A percentile compares a stretch with the other conserved stretches of the same genome.
phyloP scores from a whole-genome alignment of 2,113 vertebrate species.

The Puntigrus tetrazona region DNA sequence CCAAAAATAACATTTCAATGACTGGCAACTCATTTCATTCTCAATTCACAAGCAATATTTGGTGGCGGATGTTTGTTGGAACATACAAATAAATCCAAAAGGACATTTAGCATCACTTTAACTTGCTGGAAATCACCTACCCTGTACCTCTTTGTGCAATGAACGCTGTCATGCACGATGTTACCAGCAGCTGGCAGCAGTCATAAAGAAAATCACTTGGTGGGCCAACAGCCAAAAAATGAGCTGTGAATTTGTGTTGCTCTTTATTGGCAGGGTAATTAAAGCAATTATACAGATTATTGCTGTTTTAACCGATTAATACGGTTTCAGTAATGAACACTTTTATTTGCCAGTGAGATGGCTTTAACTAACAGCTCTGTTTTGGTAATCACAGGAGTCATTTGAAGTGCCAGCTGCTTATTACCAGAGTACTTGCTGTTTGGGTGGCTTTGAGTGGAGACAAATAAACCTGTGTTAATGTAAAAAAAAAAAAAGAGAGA shows the following conservation, averaged over 20 bases:
- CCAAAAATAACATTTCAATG: neutral
- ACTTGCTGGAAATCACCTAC: neutral
- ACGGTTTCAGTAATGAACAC: slow-evolving; percentile 90
- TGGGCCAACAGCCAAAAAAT: slow-evolving; percentile 49
- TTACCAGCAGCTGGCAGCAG: slow-evolving; percentile 81
- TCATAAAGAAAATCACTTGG: slow-evolving; percentile 58
- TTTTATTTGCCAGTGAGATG: slow-evolving; percentile 88
- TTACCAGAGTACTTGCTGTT: neutral
- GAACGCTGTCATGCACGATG: slow-evolving; percentile 7
- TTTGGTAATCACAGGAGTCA: slow-evolving; percentile 76
- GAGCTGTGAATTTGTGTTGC: slow-evolving; percentile 73
- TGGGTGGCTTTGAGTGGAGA: neutral
- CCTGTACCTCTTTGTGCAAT: neutral
- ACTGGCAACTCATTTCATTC: neutral
- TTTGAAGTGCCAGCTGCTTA: slow-evolving; percentile 8
- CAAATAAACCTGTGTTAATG: neutral
- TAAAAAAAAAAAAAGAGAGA: neutral
- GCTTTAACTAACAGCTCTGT: slow-evolving; percentile 85
- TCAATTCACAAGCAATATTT: neutral
- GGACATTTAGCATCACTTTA: neutral
- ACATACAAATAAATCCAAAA: neutral
- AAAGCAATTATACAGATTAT: slow-evolving; percentile 93
- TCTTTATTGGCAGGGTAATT: slow-evolving; percentile 89
- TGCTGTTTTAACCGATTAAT: slow-evolving; percentile 90
- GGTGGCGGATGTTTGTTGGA: neutral